Evolutionary conservation across 92 coral and sea anemone genomes (phyloP).

Genomic region (Porites divaricata): DNA sequence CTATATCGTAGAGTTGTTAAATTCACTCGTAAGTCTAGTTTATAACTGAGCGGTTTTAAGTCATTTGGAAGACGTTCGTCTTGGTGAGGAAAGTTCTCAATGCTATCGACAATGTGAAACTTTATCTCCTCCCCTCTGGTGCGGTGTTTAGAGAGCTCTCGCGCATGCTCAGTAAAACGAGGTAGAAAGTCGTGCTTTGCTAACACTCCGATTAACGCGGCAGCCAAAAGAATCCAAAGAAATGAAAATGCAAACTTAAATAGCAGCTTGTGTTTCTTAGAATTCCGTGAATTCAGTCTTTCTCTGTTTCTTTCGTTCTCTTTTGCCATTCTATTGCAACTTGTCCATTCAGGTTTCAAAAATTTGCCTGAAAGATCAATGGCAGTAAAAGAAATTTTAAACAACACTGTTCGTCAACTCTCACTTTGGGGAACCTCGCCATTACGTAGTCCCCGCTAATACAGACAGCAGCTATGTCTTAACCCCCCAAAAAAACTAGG

Average conservation of each 20-base stretch:
- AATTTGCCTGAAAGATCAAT: conserved; percentile 9
- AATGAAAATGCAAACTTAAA: background rate
- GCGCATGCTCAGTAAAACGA: conserved; percentile 35
- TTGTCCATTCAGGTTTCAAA: conserved; percentile 10
- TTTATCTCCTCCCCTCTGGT: conserved; percentile 34
- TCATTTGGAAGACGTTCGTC: conserved; percentile 55
- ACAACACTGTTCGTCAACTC: too few species aligned
- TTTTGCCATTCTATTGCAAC: background rate
- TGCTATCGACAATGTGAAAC: conserved; percentile 40
- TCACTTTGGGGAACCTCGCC: too few species aligned
- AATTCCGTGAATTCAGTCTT: background rate
- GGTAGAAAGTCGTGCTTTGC: conserved; percentile 27
- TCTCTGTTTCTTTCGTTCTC: background rate
- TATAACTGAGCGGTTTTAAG: conserved; percentile 60
- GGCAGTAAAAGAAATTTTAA: background rate
- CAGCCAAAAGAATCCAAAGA: conserved; percentile 20
- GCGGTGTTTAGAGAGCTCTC: conserved; percentile 45
- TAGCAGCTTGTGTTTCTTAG: background rate
- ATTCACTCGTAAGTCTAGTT: conserved; percentile 60
- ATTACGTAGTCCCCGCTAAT: too few species aligned
- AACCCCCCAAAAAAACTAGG: too few species aligned
- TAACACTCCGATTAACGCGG: background rate
- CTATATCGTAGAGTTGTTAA: conserved; percentile 52
- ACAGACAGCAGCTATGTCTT: too few species aligned
- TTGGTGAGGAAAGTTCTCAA: conserved; percentile 46